Percentiles rank a stretch among this genome's conserved stretches.
phyloP scores from a whole-genome alignment of 2,797 vertebrate genomes.

The Heliangelus exortis region DNA sequence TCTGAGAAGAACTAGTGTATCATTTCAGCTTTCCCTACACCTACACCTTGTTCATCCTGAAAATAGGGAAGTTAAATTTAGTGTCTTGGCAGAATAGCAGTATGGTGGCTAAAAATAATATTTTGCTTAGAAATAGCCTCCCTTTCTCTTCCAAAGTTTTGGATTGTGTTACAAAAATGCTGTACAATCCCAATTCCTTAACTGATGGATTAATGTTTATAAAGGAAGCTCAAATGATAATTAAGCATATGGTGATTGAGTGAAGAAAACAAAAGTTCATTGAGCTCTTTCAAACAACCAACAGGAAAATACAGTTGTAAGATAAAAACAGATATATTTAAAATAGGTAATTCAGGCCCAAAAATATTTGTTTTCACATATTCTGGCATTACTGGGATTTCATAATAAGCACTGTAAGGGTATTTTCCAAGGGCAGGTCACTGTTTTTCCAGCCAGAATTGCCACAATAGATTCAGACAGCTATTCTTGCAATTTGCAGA shows the following conservation, averaged over 20 bases:
- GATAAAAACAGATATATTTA: background rate
- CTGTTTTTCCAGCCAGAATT: background rate
- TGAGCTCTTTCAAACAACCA: background rate
- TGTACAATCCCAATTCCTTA: background rate
- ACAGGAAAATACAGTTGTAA: background rate
- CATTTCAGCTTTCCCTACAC: background rate
- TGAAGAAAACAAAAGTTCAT: background rate
- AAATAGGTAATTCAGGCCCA: background rate
- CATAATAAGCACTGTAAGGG: background rate
- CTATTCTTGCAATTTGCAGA: background rate
- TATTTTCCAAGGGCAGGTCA: background rate
- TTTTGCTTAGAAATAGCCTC: background rate
- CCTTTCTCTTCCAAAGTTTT: background rate
- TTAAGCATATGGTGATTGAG: background rate
- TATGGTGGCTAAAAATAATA: background rate
- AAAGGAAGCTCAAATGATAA: background rate
- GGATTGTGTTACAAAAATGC: background rate
- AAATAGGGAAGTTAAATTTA: background rate
- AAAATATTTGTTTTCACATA: background rate
- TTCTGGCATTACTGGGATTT: background rate
- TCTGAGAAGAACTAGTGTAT: background rate
- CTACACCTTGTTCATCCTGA: background rate
- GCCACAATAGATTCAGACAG: background rate
- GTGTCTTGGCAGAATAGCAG: background rate
- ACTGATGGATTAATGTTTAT: background rate